phyloP scores from a whole-genome alignment of 2,113 vertebrate species.

The Macquaria ambigua region DNA sequence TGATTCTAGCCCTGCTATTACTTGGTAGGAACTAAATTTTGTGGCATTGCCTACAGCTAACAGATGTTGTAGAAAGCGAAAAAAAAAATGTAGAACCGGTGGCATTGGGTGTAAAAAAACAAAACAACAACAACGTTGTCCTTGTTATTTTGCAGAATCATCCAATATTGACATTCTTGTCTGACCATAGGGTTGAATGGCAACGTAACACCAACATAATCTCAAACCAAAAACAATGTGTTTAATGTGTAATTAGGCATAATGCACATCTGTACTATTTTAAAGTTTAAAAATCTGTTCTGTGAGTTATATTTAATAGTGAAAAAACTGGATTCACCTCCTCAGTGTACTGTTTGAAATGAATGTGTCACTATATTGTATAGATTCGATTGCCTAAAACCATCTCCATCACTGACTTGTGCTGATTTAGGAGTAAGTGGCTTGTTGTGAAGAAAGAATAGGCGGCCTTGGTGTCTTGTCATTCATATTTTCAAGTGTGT shows the following conservation, averaged over 20 bases:
- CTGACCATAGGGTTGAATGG: background rate
- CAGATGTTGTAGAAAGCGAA: background rate
- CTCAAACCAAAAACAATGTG: background rate
- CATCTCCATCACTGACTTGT: slow-evolving; percentile 15
- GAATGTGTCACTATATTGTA: background rate
- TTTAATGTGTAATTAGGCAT: background rate
- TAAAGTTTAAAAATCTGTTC: background rate
- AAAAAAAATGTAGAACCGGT: background rate
- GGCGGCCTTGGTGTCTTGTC: slow-evolving; percentile 37
- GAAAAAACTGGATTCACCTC: background rate
- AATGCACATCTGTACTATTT: background rate
- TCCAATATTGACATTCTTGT: background rate
- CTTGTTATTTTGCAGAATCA: background rate
- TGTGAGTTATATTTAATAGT: background rate
- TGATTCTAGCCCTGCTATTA: background rate
- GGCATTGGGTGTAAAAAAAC: background rate
- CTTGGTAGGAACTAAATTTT: background rate
- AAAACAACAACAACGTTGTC: no score
- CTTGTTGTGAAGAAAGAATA: slow-evolving; percentile 19
- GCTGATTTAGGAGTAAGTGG: slow-evolving; percentile 31
- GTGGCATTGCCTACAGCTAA: background rate
- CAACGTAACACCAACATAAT: background rate
- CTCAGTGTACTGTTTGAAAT: background rate
- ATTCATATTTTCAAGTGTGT: slow-evolving; percentile 55
- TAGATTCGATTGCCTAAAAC: background rate